Evolutionary conservation across 2,888 invertebrate genomes (phyloP), one percentile per base, ranked within the genome.

Genomic region (Hypena proboscidalis): DNA sequence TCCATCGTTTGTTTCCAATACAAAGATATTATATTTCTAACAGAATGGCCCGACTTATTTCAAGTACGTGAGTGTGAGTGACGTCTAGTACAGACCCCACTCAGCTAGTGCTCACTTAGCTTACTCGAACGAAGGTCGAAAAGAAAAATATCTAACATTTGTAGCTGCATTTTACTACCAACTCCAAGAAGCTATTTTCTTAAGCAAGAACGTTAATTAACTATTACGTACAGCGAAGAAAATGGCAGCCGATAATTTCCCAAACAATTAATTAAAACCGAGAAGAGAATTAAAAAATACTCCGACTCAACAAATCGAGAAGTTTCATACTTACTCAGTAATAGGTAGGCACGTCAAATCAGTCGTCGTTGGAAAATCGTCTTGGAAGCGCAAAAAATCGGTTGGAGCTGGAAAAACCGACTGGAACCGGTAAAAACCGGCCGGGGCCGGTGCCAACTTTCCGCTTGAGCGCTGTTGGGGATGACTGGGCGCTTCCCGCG

Each of bases 391-490:
- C 49, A 48, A 58, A 57, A 51, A 50, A 38, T 32, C 33, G 42
- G 31, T 31, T 39, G 35, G 31, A 31, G 38, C 44, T 33, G 40
- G 51, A 67, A 68, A 69, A 77, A 64, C 58, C 61, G 47, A 41
- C 32, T 52, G 37, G 50, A 49, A 61, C 70, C 66, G 62, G 75
- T 61, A 53, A 70, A 73, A 72, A 70, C 74, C 66, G 52, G 60
- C 49, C 53, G 64, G 67, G 63, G 57, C 58, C 73, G 59, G 64
- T 77, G 80, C 80, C 80, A 81, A 80, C 63, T 78, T 74, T 70
- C 66, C 68, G 64, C 49, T 58, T 51, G 56, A 40, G 58, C 58
- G 48, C 56, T 58, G 60, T 61, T 55, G 58, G 57, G 68, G 67
- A 68, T 79, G 78, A 76, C 73, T 71, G 69, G 64, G 73, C 69